These are phyloP conservation scores for Hirudo medicinalis DNA, from an alignment of 1,140 invertebrate genomes.

Conservation along the genomic window DNA sequence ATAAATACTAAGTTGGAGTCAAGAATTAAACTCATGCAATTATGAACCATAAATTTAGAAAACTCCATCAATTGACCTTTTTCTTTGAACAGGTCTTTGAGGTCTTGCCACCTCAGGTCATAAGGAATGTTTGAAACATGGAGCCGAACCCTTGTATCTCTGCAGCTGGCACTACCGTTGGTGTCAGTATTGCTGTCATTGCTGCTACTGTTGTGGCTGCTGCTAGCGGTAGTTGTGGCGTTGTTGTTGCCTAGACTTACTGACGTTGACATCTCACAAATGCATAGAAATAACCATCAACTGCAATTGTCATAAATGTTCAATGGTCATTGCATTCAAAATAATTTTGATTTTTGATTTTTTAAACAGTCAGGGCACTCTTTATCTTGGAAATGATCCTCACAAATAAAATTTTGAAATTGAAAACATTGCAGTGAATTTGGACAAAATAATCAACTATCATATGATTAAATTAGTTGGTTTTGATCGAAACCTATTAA, in stretches of 20 bases:
- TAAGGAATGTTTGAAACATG: constrained; percentile 97
- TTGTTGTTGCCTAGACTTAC: background rate
- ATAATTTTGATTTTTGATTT: background rate
- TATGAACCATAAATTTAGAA: too few relatives aligned
- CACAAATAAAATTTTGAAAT: too few relatives aligned
- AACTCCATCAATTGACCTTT: constrained; percentile 34
- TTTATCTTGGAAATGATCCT: too few relatives aligned
- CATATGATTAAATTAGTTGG: too few relatives aligned
- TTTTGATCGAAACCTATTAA: too few relatives aligned
- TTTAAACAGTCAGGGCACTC: background rate
- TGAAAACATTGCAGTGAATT: too few relatives aligned
- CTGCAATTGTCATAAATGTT: too few relatives aligned
- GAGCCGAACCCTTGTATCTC: constrained; percentile 50
- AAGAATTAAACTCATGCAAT: too few relatives aligned
- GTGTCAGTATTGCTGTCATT: constrained; percentile 3
- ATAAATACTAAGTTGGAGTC: too few relatives aligned
- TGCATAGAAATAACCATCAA: too few relatives aligned
- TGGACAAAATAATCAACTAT: too few relatives aligned
- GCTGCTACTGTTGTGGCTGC: constrained; percentile 1
- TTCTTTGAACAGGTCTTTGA: constrained; percentile 83
- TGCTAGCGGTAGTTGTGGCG: background rate
- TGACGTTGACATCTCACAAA: too few relatives aligned
- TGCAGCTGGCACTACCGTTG: constrained; percentile 27
- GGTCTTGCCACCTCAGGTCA: constrained; percentile 88
- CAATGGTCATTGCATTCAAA: background rate